Base-by-base conservation (phyloP, 2,113 vertebrate genomes). In the Aix galericulata region DNA sequence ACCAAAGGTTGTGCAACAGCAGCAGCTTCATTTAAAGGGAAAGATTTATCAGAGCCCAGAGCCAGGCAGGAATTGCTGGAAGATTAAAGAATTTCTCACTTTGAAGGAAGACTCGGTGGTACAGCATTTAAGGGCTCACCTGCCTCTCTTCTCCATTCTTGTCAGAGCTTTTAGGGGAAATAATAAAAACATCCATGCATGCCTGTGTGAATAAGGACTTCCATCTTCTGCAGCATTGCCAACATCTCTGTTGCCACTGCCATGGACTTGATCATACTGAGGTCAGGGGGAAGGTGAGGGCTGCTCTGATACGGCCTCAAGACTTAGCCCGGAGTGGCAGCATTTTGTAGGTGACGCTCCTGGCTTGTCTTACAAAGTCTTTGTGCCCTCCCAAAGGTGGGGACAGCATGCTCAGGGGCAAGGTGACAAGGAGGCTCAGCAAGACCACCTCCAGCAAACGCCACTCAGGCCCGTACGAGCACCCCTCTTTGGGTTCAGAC, bases 1-100 rank as follows among this genome's bases (percentile, higher is more conserved):
- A 95, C 82, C 84, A 93, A 74, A 93, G 59, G 44, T 95, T 96
- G 91, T 77, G 95, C 87, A 96, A 95, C 31, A 89, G 77, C 74
- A 87, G 81, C 81, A 92, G 84, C 55, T 71, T 94, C 36, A 76
- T 79, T 94, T 97, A 95, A 96, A 95, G 93, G 63, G 67, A 34
- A 88, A 93, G 87, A 77, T 82, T 88, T 94, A 77, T 80, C 71
- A 71, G 89, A 55, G 71, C 59, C 21, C 16, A 20, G 46, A 72
- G 38, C 0, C 63, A 75, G 73, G 78, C 2, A 80, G 40, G 59
- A 86, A 22, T 21, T 52, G 56, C 34, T 63, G 42, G 64, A 81
- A 88, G 55, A 77, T 40, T 71, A 93, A 89, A 25, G 16, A 48
- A 50, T 46, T 62, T 80, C 50, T 73, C 40, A 14, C 42, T 96